Base-by-base conservation (phyloP, 2,797 vertebrate genomes). In the Triplophysa yarkandensis region DNA sequence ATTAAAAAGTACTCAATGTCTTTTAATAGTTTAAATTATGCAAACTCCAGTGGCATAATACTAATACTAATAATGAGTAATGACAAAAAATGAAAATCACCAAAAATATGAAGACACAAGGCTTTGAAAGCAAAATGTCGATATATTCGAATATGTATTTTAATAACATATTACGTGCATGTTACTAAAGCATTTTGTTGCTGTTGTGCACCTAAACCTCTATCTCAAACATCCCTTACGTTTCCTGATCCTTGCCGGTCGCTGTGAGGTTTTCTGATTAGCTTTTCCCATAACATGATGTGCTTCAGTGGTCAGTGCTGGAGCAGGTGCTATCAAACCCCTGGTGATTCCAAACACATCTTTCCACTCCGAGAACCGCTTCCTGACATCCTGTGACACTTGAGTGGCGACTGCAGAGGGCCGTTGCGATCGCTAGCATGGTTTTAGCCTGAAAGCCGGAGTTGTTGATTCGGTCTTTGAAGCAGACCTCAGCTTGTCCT, bases 401-500 rank as follows among this genome's bases (percentile, higher is more conserved):
- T 54, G 46, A 54, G 68, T 60, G 70, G 62, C 1, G 13, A 4
- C 17, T 3, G 36, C 36, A 41, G 46, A 17, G 39, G 39, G 48
- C 30, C 28, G 44, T 64, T 72, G 34, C 13, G 7, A 72, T 72
- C 48, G 6, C 16, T 52, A 21, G 58, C 23, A 39, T 14, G 2
- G 8, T 39, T 25, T 39, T 7, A 13, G 6, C 34, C 25, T 23
- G 30, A 54, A 32, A 32, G 55, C 16, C 30, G 8, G 3, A 28
- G 62, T 73, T 43, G 55, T 67, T 36, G 28, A 55, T 43, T 48
- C 57, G 3, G 39, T 46, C 63, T 74, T 58, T 74, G 30, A 67
- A 74, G 39, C 62, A 74, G 71, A 64, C 61, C 61, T 55, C 60
- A 6, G 3, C 58, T 66, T 74, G 72, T 67, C 72, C 72, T 74